Evolutionary conservation across 2,113 vertebrate genomes (phyloP).

Genomic region (Sinosuthora webbiana): DNA sequence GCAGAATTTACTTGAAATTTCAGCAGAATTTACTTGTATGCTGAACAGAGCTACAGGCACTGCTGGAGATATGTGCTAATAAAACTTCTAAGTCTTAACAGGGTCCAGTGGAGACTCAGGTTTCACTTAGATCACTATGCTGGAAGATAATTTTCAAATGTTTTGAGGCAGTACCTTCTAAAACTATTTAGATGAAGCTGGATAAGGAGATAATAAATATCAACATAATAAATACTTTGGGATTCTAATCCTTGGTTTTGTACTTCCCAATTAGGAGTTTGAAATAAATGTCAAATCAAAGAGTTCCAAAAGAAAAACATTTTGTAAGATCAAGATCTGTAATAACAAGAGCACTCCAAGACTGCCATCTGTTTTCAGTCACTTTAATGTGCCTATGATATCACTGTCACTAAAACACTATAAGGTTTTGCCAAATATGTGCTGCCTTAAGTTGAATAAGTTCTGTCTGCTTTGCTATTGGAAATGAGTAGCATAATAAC

Average conservation of each 20-base stretch:
- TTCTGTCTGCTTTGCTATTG: neutral
- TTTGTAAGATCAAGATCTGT: slow-evolving; percentile 8
- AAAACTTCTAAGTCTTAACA: neutral
- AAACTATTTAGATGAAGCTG: neutral
- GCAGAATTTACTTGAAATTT: neutral
- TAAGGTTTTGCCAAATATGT: neutral
- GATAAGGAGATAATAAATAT: neutral
- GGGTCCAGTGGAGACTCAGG: neutral
- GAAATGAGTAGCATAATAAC: neutral
- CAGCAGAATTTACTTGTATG: neutral
- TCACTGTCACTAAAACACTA: slow-evolving; percentile 5
- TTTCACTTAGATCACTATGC: neutral
- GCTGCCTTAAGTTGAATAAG: neutral
- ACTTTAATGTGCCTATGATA: slow-evolving; percentile 20
- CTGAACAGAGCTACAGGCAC: neutral
- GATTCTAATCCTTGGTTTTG: neutral
- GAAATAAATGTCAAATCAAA: slow-evolving; percentile 35
- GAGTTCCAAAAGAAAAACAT: neutral
- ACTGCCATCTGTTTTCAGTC: slow-evolving; percentile 44
- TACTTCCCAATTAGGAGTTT: neutral
- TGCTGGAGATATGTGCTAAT: neutral
- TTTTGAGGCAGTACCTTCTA: neutral
- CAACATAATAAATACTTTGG: neutral
- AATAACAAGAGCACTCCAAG: slow-evolving; percentile 22
- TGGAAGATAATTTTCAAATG: neutral